phyloP scores from a whole-genome alignment of 1,140 invertebrate genomes.

The Zaprionus inermis region DNA sequence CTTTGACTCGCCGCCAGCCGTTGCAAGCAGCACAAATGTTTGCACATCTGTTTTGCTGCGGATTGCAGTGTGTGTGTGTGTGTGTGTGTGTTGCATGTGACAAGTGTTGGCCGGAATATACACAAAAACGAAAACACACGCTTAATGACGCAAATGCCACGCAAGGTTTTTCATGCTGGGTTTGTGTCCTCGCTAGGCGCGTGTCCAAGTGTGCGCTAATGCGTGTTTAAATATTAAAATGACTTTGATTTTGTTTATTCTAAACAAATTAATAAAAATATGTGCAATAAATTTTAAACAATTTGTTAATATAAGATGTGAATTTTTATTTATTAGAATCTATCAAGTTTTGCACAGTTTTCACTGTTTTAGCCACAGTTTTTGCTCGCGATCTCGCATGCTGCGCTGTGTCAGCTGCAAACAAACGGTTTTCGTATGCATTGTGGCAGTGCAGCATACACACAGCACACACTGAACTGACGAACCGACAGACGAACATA shows the following conservation, averaged over 20 bases:
- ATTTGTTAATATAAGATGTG: no score
- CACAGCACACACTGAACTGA: background rate
- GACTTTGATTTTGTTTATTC: background rate
- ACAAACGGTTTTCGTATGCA: slow-evolving; percentile 42
- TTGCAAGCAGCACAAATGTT: slow-evolving; percentile 52
- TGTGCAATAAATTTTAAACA: no score
- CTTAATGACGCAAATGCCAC: background rate
- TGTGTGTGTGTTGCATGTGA: background rate
- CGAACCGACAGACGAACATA: background rate
- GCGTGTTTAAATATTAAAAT: background rate
- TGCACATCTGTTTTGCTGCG: slow-evolving; percentile 41
- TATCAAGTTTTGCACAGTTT: background rate
- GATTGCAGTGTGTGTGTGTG: no score
- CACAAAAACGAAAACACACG: background rate
- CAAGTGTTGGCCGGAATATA: background rate
- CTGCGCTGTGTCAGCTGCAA: slow-evolving; percentile 52
- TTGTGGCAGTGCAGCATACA: slow-evolving; percentile 10
- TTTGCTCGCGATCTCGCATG: background rate
- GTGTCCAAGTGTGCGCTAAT: background rate
- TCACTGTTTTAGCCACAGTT: background rate
- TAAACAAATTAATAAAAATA: no score
- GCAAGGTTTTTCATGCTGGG: background rate
- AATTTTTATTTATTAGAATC: no score
- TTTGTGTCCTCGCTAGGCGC: background rate
- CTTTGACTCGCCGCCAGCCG: slow-evolving; percentile 27